phyloP scores from a whole-genome alignment of 2,797 vertebrate species.

The Halcyon badia region DNA sequence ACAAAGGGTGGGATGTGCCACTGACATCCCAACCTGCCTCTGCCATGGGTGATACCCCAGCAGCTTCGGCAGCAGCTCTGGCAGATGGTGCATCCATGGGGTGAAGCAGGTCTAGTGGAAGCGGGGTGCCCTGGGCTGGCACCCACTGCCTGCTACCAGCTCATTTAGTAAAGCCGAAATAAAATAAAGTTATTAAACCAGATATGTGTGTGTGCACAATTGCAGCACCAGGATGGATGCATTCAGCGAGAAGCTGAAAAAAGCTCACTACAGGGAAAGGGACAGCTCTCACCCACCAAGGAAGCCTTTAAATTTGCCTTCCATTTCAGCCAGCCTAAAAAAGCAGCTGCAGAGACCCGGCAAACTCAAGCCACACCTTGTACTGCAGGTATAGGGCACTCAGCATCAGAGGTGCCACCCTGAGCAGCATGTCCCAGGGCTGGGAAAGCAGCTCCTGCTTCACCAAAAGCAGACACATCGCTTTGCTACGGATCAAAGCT shows the following conservation, averaged over 20 bases:
- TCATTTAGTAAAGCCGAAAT: background rate
- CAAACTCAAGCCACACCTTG: accelerated
- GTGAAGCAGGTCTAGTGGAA: background rate
- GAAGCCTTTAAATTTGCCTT: background rate
- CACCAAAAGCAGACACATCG: accelerated
- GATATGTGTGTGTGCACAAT: accelerated
- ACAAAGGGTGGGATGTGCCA: accelerated
- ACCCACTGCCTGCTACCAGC: background rate
- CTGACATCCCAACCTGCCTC: accelerated
- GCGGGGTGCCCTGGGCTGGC: background rate
- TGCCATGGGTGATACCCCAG: accelerated
- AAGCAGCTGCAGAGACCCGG: background rate
- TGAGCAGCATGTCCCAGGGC: accelerated
- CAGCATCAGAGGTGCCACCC: background rate
- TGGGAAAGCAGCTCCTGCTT: background rate
- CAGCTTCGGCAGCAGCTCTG: background rate
- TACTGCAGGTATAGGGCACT: accelerated
- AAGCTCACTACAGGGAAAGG: background rate
- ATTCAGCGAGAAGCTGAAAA: accelerated
- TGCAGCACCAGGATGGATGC: accelerated
- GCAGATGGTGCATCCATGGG: accelerated
- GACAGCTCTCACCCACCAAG: accelerated
- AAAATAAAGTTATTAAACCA: background rate
- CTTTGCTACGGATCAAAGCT: accelerated
- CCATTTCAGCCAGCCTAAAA: background rate